Percentiles rank a stretch among this genome's conserved stretches.
Evolutionary conservation across 2,888 invertebrate genomes (phyloP).

Genomic region (Trilocha varians): DNA sequence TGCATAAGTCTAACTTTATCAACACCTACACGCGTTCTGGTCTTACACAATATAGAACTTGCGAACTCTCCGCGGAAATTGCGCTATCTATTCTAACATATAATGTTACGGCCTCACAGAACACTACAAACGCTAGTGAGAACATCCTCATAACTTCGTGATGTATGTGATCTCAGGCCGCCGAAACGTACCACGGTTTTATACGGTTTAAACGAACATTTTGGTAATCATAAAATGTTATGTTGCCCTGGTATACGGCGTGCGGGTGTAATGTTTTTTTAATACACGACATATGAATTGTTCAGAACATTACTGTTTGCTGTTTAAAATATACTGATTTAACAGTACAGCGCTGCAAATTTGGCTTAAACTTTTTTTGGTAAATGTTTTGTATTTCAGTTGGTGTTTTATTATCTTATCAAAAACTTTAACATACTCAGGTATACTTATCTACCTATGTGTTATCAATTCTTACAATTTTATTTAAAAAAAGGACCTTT

Average conservation of each 20-base stretch:
- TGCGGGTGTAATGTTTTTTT: neutral
- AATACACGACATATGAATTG: neutral
- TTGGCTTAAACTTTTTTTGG: no score
- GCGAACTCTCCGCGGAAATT: constrained; percentile 17
- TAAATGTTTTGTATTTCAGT: no score
- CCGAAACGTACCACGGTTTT: neutral
- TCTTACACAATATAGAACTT: constrained; percentile 11
- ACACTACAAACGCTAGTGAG: constrained; percentile 2
- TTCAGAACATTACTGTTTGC: neutral
- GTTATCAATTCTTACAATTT: no score
- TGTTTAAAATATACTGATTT: neutral
- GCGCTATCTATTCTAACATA: constrained; percentile 17
- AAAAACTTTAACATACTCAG: no score
- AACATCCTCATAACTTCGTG: neutral
- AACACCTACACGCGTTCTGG: neutral
- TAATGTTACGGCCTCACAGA: constrained; percentile 13
- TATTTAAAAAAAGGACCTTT: no score
- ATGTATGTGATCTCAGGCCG: neutral
- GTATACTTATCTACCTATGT: no score
- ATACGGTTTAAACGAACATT: neutral
- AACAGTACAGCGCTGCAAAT: no score
- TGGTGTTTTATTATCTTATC: no score
- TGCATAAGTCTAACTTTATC: constrained; percentile 2
- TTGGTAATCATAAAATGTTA: neutral
- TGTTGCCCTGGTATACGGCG: constrained; percentile 8